Base-by-base conservation (phyloP, 2,797 vertebrate genomes). In the Tinamus major region DNA sequence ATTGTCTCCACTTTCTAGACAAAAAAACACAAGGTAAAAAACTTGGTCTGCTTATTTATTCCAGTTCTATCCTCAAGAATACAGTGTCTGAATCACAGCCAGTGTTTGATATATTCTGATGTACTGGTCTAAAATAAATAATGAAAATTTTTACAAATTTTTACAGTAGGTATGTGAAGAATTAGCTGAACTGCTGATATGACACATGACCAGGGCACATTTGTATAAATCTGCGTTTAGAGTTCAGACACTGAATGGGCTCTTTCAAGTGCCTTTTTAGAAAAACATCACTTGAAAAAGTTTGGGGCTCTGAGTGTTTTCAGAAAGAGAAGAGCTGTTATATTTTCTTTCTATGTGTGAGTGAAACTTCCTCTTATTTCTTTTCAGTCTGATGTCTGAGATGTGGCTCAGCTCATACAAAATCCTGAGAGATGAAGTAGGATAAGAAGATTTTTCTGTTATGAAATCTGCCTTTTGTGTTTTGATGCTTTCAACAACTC, bases 181-280 rank as follows among this genome's bases (percentile, higher is more conserved):
- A 78, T 62, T 49, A 74, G 33, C 27, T 87, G 68, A 77, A 95
- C 41, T 77, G 69, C 61, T 87, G 39, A 70, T 81, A 63, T 39
- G 78, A 21, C 56, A 41, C 64, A 24, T 11, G 31, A 76, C 49
- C 62, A 75, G 69, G 24, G 58, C 58, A 87, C 64, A n/a, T 83
- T 85, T 85, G 70, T 20, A 56, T 75, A 72, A 56, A 61, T 51
- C 46, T 35, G 4, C 8, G 79, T 46, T 88, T 85, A 26, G 13
- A 29, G 37, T 33, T 92, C 85, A 79, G 75, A 79, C 33, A 69
- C 18, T 46, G 24, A 84, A 77, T 44, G 31, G 61, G 17, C 42
- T 85, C 72, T 88, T 95, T 86, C 46, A 82, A 75, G 13, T 20
- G 29, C 48, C 56, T 92, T 71, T 86, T 68, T 92, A 76, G 74